A percentile compares a stretch with the other conserved stretches of the same genome.
Evolutionary conservation across 2,113 vertebrate genomes (phyloP).

Genomic region (Mionectes macconnelli): DNA sequence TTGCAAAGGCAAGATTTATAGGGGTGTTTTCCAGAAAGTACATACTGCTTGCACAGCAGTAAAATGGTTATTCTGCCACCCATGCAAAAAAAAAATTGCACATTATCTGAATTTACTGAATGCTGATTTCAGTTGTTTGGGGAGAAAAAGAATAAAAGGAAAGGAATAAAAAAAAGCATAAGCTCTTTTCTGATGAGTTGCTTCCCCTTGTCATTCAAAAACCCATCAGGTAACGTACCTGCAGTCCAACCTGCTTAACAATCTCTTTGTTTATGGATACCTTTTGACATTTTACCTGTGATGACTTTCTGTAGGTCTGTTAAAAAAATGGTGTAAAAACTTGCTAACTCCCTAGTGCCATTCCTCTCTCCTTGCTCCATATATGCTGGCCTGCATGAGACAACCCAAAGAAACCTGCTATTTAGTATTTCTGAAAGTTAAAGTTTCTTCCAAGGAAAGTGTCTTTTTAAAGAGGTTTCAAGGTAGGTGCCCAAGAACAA

Average conservation of each 20-base stretch:
- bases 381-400: not conserved
- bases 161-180: not conserved
- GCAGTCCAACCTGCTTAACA: not conserved
- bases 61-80: not conserved
- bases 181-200: not conserved
- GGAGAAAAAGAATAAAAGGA: fast-evolving
- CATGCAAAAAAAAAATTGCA: not conserved
- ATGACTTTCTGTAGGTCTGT: constrained; percentile 59
- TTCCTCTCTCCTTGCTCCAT: not conserved
- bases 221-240: not conserved
- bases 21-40: not conserved
- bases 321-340: not conserved
- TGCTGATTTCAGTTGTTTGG: not conserved
- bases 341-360: not conserved
- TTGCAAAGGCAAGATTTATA: not conserved
- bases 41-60: not conserved
- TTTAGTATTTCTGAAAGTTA: not conserved
- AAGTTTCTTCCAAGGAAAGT: not conserved
- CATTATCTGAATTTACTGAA: not conserved
- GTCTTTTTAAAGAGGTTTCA: not conserved
- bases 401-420: not conserved
- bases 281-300: constrained; percentile 30
- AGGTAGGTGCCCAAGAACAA: not conserved
- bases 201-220: not conserved
- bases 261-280: not conserved